Base-by-base conservation (phyloP, 2,797 vertebrate genomes). In the Dallia pectoralis region DNA sequence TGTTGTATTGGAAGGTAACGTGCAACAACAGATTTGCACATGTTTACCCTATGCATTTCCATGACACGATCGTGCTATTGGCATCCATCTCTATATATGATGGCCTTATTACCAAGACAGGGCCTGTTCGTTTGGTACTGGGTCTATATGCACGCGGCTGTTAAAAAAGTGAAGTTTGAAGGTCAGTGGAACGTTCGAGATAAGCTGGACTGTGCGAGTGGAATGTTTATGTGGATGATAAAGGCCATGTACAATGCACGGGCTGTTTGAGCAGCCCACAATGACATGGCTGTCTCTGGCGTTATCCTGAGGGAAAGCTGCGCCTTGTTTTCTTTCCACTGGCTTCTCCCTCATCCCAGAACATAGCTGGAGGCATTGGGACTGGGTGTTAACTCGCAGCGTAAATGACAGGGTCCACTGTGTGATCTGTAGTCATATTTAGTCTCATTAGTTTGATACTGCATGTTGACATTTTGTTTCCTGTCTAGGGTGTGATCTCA, bases 131-230 rank as follows among this genome's bases (percentile, higher is more conserved):
- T 73, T 6, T 19, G 47, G 76, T 64, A 59, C 74, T 49, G 47
- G 44, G 53, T 11, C 78, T 19, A 64, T 75, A 78, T 59, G 61
- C 72, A 63, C 71, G 63, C 73, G 70, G 74, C 74, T 86, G 83
- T 91, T 87, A 83, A 88, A 86, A 90, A 92, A 91, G 87, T 81
- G 74, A 82, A 84, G 84, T 88, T 84, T 85, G 74, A 85, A 89
- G 87, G 90, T 90, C 87, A 84, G 84, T 79, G 69, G 82, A 85
- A 79, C 80, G 72, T 68, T 77, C 79, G 73, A n/a, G 59, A 79
- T 74, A 78, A 81, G 82, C 78, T 75, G 67, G n/a, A 68, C 51
- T 27, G 29, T 36, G 19, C n/a, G 84, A 73, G 79, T 84, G 84
- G 87, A 86, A 85, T 85, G 76, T 75, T 76, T 78, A 73, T 72